Percentiles rank a stretch among this genome's conserved stretches.
Evolutionary conservation across 1,140 invertebrate species (phyloP).

Genomic region (Ceratosolen solmsi): DNA sequence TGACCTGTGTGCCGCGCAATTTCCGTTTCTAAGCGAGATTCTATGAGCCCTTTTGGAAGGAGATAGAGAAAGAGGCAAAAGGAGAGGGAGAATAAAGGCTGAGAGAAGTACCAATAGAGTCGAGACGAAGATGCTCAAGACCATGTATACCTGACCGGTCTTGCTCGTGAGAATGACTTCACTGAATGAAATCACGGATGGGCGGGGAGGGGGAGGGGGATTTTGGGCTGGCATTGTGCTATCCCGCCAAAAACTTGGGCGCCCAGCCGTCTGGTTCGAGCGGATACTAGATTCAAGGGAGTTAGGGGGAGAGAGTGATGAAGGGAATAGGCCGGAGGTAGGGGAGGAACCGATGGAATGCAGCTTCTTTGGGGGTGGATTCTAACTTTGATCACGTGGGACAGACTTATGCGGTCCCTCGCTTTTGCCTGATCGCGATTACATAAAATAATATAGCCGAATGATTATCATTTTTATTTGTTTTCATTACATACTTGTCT

Average conservation of each 20-base stretch:
- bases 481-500: too few species aligned
- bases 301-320: neutral
- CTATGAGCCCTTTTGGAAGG: conserved; percentile 24
- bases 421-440: neutral
- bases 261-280: conserved; percentile 41
- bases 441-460: too few species aligned
- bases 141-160: conserved; percentile 10
- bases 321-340: neutral
- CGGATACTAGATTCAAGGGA: neutral
- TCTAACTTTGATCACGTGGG: conserved; percentile 9
- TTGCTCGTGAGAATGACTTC: conserved; percentile 47
- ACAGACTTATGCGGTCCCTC: neutral
- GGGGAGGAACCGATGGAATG: neutral
- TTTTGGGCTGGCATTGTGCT: neutral
- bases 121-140: conserved; percentile 26
- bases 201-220: neutral
- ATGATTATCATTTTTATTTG: too few species aligned
- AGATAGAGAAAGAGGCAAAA: neutral
- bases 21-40: conserved; percentile 35
- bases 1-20: conserved; percentile 34
- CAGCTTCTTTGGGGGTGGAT: neutral
- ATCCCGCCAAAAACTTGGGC: conserved; percentile 41
- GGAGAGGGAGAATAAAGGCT: conserved; percentile 1
- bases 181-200: conserved; percentile 6
- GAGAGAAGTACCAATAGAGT: conserved; percentile 8